Evolutionary conservation across 2,797 vertebrate species (phyloP).

Genomic region (Etheostoma nigrum): DNA sequence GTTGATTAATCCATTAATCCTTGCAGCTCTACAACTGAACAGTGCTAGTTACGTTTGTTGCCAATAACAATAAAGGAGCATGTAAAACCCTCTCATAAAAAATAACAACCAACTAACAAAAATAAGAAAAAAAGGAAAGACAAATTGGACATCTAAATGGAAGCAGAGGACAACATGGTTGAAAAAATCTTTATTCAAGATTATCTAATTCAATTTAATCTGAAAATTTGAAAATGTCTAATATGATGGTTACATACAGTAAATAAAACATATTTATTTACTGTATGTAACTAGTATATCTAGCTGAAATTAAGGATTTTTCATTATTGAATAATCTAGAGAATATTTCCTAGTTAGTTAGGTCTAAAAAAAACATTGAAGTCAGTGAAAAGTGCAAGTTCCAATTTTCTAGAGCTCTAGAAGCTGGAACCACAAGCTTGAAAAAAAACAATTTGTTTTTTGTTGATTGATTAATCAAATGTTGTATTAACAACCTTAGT

Average conservation of each 20-base stretch:
- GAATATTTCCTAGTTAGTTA: background rate
- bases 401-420: background rate
- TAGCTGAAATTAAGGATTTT: background rate
- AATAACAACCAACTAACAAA: background rate
- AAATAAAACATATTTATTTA: background rate
- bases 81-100: conserved; percentile 2
- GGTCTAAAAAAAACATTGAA: background rate
- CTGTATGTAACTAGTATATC: background rate
- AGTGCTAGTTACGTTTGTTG: too few species aligned
- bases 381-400: background rate
- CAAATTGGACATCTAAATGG: background rate
- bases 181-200: background rate
- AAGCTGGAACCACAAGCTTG: too few species aligned
- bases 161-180: background rate
- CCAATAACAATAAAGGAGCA: background rate
- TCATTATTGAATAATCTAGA: conserved; percentile 6
- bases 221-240: background rate
- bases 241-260: background rate
- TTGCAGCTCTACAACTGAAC: background rate
- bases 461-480: background rate
- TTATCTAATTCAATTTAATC: background rate
- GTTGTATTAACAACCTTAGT: background rate
- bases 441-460: background rate
- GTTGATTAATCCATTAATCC: background rate
- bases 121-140: background rate